These are phyloP conservation scores for Cinclus mexicanus DNA, from an alignment of 2,113 vertebrate species.

Conservation along the genomic window DNA sequence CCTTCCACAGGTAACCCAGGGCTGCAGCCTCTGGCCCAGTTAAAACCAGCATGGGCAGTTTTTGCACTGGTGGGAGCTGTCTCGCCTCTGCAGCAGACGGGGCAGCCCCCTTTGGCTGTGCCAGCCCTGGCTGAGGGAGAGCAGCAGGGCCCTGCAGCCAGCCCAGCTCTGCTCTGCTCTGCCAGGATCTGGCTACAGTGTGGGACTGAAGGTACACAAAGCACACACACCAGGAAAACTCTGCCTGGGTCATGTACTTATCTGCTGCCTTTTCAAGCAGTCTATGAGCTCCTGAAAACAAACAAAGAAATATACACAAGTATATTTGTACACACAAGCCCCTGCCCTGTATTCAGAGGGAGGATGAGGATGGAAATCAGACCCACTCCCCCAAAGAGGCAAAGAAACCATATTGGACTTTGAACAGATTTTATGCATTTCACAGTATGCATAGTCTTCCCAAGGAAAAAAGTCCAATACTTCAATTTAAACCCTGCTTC, in stretches of 20 bases:
- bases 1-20: too few species aligned
- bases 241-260: too few species aligned
- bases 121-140: background rate
- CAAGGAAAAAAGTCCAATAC: background rate
- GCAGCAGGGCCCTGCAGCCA: background rate
- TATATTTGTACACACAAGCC: background rate
- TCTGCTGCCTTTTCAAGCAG: background rate
- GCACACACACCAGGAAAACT: background rate
- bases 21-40: background rate
- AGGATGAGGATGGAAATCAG: background rate
- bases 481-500: background rate
- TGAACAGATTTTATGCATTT: background rate
- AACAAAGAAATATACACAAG: background rate
- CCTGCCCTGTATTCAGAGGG: background rate
- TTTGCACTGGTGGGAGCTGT: background rate
- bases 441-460: background rate
- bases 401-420: background rate
- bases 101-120: accelerated
- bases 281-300: background rate
- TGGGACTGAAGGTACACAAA: background rate
- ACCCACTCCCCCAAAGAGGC: background rate
- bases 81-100: accelerated
- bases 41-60: accelerated
- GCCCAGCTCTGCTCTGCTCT: too few species aligned
- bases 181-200: accelerated